Evolutionary conservation across 2,113 vertebrate species (phyloP), one percentile per base, ranked within the genome.

Genomic region (Coturnix japonica): DNA sequence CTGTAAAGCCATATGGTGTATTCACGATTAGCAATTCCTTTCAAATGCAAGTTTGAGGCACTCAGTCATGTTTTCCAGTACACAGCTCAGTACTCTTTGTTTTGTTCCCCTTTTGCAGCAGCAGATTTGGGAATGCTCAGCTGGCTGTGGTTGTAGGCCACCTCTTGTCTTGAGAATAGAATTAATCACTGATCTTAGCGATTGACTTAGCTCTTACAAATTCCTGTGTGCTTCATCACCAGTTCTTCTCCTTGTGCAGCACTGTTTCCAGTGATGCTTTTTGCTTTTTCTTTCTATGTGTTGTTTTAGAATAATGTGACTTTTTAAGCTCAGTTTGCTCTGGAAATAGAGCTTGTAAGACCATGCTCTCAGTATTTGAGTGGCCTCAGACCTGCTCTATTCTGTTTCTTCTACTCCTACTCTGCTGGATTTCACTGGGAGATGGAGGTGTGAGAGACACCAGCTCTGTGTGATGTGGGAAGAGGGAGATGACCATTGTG

Each of bases 1-100:
- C 87, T 94, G 87, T 79, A 67, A 89, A 95, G 88, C 95, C 96
- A 94, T 95, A 95, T 95, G 95, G 92, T 64, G 74, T 96, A 94
- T 94, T 97, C 82, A 33, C 75, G 86, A 96, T 96, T 89, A 69
- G 94, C 96, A 93, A 73, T 94, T 96, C 85, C 82, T 91, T 97
- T 97, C 91, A 96, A 43, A 95, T 77, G 82, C 53, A 75, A 82
- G 95, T 91, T 93, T 37, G 19, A 85, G 73, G 85, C 43, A 70
- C 86, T 95, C 86, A 78, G 80, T 87, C 63, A 80, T 49, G 76
- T 95, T 97, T 97, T 93, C 86, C 82, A 89, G 51, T 18, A 65
- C 64, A 69, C 80, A 81, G 91, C 53, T 96, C 93, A 94, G 88
- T 85, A 79, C 63, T 92, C 33, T 90, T 65, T 66, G 94, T 69